Base-by-base conservation (phyloP, 2,113 vertebrate genomes). In the Osmerus eperlanus region DNA sequence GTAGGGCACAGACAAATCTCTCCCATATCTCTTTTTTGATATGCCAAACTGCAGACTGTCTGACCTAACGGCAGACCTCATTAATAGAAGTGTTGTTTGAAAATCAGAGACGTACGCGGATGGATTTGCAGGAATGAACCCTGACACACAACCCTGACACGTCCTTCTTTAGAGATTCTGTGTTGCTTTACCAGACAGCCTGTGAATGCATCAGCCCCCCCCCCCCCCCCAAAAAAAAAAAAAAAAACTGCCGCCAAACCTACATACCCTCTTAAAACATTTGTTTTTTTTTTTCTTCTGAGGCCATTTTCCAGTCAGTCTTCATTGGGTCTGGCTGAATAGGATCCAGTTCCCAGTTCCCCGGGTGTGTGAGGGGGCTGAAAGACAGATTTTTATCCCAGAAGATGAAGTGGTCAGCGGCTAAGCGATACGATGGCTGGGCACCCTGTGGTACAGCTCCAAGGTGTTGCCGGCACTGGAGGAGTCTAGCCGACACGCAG, bases 321-420 rank as follows among this genome's bases (percentile, higher is more conserved):
- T 25, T 73, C 72, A 82, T 82, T 68, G 77, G 78, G 62, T 79
- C 78, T 77, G 52, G 72, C 68, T 74, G 65, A 75, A 64, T 65
- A 70, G 67, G 78, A 73, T 75, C 55, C 74, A 70, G 74, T 65
- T 68, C 58, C 79, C n/a, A n/a, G n/a, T n/a, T n/a, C n/a, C 77
- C 21, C 23, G 76, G 72, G 75, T 71, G 25, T 56, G 67, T 63
- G 70, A 75, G 73, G 70, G 78, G 72, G 28, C 82, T 82, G 81
- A 88, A 77, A 88, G 82, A 68, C 41, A 32, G 73, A 75, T 80
- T 88, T 83, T 84, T 85, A 83, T 86, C 84, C 82, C 66, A 76
- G 71, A 83, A 86, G 86, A 89, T 89, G 83, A 88, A 90, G 88
- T 74, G 88, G 86, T 89, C 87, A 87, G 81, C 53, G 73, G 67